Percentiles rank a stretch among this genome's conserved stretches.
Conservation (phyloP, 2,113 vertebrate species). For the Panthera tigris region DNA sequence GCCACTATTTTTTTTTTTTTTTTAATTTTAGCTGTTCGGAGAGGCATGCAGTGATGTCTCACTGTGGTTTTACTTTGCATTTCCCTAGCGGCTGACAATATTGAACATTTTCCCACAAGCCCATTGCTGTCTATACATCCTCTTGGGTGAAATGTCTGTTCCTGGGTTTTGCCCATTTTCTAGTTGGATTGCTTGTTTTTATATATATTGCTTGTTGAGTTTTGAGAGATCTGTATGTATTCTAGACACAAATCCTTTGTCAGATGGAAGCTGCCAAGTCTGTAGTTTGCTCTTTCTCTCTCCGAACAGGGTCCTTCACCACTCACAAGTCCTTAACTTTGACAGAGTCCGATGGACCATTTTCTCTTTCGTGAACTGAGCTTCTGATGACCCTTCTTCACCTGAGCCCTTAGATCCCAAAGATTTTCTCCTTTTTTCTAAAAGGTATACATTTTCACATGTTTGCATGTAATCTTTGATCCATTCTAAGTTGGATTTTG, state of each 20-base stretch:
- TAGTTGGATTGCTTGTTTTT: background rate
- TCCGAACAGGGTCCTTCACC: background rate
- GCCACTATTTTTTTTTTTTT: no score
- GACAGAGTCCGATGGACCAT: background rate
- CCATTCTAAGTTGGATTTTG: background rate
- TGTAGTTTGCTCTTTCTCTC: background rate
- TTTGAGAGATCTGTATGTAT: background rate
- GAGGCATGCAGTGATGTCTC: rapidly evolving
- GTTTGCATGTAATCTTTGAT: background rate
- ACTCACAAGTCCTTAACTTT: background rate
- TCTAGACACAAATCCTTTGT: no score
- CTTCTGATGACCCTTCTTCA: background rate
- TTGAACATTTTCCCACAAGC: rapidly evolving
- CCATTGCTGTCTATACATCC: rapidly evolving
- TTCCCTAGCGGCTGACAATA: rapidly evolving
- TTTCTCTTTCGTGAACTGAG: background rate
- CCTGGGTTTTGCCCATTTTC: background rate
- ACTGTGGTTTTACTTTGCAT: no score
- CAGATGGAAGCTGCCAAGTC: rapidly evolving
- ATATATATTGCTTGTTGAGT: background rate
- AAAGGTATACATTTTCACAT: background rate
- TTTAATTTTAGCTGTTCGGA: no score
- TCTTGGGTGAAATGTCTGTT: background rate
- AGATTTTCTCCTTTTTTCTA: background rate
- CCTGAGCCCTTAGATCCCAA: background rate